phyloP scores from a whole-genome alignment of 2,797 vertebrate species.

The Danio albolineatus region DNA sequence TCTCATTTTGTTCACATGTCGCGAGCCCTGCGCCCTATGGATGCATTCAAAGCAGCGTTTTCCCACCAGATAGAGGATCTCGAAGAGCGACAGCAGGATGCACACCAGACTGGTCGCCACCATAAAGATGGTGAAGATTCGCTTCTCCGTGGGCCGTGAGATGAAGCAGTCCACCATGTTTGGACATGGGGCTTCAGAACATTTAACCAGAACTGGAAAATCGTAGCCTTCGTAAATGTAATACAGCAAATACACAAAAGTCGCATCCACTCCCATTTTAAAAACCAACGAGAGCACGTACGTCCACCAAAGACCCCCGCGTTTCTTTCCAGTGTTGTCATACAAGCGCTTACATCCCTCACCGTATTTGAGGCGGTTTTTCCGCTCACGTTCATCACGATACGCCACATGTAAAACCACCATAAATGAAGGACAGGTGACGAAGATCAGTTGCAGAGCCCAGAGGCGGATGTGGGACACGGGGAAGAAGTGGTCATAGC shows the following conservation, averaged over 20 bases:
- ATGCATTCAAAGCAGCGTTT: slow-evolving; percentile 82
- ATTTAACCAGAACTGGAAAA: slow-evolving; percentile 88
- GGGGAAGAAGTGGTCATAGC: slow-evolving; percentile 93
- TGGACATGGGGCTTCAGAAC: slow-evolving; percentile 85
- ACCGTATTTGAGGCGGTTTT: slow-evolving; percentile 69
- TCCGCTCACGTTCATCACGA: slow-evolving; percentile 84
- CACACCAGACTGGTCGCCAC: slow-evolving; percentile 83
- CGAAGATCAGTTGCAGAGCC: slow-evolving; percentile 99
- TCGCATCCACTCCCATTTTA: slow-evolving; percentile 84
- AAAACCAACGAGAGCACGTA: slow-evolving; percentile 89
- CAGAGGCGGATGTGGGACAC: slow-evolving; percentile 94
- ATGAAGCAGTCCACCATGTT: slow-evolving; percentile 92
- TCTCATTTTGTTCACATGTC: slow-evolving; percentile 50
- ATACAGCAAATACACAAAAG: slow-evolving; percentile 89
- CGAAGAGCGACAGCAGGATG: slow-evolving; percentile 84
- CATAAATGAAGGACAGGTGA: slow-evolving; percentile 93
- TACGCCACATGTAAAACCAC: slow-evolving; percentile 96
- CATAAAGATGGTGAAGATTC: slow-evolving; percentile 93
- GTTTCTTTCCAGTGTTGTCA: slow-evolving; percentile 87
- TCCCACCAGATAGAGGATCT: slow-evolving; percentile 84
- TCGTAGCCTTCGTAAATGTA: slow-evolving; percentile 86
- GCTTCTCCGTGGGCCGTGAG: slow-evolving; percentile 88
- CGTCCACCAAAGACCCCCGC: slow-evolving; percentile 94
- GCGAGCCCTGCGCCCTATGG: slow-evolving; percentile 1
- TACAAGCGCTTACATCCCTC: slow-evolving; percentile 77